Conservation (phyloP, 2,888 invertebrate genomes). For the Congeria kusceri region DNA sequence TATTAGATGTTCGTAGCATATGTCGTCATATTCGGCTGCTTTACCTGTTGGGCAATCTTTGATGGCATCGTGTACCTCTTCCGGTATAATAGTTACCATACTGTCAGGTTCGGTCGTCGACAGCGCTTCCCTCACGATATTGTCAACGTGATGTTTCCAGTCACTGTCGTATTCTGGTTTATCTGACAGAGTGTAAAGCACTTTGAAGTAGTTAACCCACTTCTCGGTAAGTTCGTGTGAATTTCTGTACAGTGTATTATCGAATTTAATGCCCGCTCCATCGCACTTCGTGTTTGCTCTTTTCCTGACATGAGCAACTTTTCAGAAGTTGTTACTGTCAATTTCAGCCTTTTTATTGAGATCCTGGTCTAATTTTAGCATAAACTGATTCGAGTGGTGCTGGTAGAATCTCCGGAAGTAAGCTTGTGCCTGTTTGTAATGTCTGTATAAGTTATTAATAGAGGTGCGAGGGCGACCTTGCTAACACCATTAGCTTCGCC, state of each 20-base stretch:
- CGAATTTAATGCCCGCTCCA: too few relatives aligned
- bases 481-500: too few relatives aligned
- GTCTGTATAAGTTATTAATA: too few relatives aligned
- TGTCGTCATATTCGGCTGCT: constrained; percentile 1
- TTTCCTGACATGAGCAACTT: neutral
- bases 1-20: constrained; percentile 8
- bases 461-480: too few relatives aligned
- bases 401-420: too few relatives aligned
- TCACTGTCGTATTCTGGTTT: neutral
- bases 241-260: too few relatives aligned
- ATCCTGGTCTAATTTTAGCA: too few relatives aligned
- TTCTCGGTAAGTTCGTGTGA: constrained; percentile 5
- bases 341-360: constrained; percentile 2
- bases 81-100: constrained; percentile 1
- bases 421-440: too few relatives aligned
- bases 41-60: constrained; percentile 7
- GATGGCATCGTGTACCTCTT: neutral
- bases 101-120: neutral
- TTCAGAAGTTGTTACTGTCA: neutral
- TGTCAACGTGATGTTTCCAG: neutral
- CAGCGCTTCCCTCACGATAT: neutral
- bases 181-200: neutral
- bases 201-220: constrained; percentile 4
- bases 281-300: neutral
- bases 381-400: too few relatives aligned